Conservation (phyloP, 2,888 invertebrate genomes). For the Imbricaverruca yamaguchii region DNA sequence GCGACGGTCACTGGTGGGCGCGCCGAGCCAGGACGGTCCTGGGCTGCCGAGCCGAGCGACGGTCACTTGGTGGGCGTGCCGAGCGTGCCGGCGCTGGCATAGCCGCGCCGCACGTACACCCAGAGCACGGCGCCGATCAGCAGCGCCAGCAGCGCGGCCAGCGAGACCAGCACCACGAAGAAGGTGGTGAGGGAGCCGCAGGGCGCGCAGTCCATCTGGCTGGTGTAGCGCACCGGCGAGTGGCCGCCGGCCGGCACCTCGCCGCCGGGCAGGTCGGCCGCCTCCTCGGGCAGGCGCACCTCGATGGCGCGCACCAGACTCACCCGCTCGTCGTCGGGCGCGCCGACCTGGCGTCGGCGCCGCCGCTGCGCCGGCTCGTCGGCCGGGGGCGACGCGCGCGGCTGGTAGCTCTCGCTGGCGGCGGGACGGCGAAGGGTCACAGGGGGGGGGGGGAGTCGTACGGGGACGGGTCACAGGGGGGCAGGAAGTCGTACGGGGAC, state of each 20-base stretch:
- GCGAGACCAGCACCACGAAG: constrained; percentile 4
- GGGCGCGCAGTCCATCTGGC: not conserved
- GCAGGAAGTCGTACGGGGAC: not conserved
- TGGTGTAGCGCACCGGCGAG: not conserved
- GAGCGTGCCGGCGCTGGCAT: not conserved
- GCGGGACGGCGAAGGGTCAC: not conserved
- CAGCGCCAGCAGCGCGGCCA: not conserved
- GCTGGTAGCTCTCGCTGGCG: not conserved
- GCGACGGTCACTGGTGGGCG: constrained; percentile 1
- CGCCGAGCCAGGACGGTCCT: too few relatives aligned
- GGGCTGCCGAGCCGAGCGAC: too few relatives aligned
- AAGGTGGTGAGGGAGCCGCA: not conserved
- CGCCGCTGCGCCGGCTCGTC: not conserved
- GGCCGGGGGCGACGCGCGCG: not conserved
- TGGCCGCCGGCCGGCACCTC: not conserved
- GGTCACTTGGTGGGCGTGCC: constrained; percentile 14
- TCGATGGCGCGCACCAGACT: constrained; percentile 31
- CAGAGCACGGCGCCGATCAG: not conserved
- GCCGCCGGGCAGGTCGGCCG: constrained; percentile 23
- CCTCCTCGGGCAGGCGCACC: constrained; percentile 30
- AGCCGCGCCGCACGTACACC: not conserved
- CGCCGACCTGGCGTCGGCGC: not conserved
- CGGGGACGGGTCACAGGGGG: constrained; percentile 2
- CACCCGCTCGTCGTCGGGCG: constrained; percentile 28
- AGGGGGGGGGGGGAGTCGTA: not conserved